Evolutionary conservation across 2,113 vertebrate genomes (phyloP).

Genomic region (sheep (Ovis aries)): ARS-UI_Ramb_v3.0 NC_056055.1:187154001-187154500

Average conservation of each 20-base stretch:
- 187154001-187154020: neutral
- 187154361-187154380: neutral
- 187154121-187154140: neutral
- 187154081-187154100: neutral
- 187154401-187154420: neutral
- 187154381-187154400: neutral
- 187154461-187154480: neutral
- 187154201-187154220: neutral
- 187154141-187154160: neutral
- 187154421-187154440: neutral
- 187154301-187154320: neutral
- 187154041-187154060: neutral
- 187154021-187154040: neutral
- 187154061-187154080: neutral
- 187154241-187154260: neutral
- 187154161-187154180: neutral
- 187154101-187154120: neutral
- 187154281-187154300: neutral
- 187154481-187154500: neutral
- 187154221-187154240: neutral
- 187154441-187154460: neutral
- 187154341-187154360: neutral
- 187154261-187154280: neutral
- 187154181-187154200: neutral
- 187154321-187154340: neutral